Evolutionary conservation across 2,797 vertebrate genomes (phyloP).

Genomic region (Halcyon chelicuti): DNA sequence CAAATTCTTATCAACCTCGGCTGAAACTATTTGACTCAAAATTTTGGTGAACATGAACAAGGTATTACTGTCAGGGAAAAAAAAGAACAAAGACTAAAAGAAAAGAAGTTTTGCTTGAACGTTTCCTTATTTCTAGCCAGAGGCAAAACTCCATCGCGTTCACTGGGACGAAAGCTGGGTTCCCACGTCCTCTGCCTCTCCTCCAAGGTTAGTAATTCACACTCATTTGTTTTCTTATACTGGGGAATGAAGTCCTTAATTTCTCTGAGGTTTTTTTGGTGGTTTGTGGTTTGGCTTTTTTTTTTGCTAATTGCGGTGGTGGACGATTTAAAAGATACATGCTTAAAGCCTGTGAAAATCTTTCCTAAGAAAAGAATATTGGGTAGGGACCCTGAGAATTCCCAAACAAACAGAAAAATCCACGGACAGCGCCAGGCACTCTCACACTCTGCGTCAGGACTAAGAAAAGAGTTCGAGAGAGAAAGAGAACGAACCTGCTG

Average conservation of each 20-base stretch:
- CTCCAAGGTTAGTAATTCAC: not conserved
- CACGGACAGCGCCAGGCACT: not conserved
- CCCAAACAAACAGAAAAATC: not conserved
- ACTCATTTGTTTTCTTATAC: not conserved
- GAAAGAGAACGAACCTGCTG: not conserved
- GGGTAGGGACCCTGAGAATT: not conserved
- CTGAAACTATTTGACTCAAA: constrained; percentile 34
- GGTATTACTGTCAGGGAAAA: not conserved
- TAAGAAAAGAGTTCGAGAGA: not conserved
- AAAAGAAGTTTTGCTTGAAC: constrained; percentile 27
- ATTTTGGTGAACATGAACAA: constrained; percentile 4
- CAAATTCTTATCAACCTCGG: not conserved
- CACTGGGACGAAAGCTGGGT: not conserved
- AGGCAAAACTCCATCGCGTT: not conserved
- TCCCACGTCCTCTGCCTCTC: not conserved
- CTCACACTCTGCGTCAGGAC: not conserved
- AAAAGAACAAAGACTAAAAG: not conserved
- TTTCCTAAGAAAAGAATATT: not conserved
- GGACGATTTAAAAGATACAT: not conserved
- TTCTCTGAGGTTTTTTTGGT: not conserved
- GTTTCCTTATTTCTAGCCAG: constrained; percentile 21
- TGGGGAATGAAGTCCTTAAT: not conserved
- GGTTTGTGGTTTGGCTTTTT: not conserved
- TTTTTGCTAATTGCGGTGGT: rapidly evolving
- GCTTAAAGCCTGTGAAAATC: not conserved